Conservation (phyloP, 2,113 vertebrate genomes). For the Pantherophis guttatus region DNA sequence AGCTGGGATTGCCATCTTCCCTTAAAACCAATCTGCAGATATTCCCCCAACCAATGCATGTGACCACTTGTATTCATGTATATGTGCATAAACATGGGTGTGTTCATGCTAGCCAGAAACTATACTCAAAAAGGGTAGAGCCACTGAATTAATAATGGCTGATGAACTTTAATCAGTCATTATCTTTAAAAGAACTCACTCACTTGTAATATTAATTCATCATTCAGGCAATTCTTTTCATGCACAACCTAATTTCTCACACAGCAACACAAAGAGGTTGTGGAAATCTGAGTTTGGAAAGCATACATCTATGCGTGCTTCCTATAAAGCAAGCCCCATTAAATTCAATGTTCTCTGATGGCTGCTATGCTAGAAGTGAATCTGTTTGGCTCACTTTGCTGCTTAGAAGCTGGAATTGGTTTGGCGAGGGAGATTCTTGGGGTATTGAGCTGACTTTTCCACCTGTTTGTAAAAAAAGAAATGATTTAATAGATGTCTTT, state of each 20-base stretch:
- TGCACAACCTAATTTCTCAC: background rate
- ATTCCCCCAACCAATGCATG: background rate
- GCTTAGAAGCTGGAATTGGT: background rate
- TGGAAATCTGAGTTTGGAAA: background rate
- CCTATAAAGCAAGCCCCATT: background rate
- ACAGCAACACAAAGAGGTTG: background rate
- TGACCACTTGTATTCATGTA: background rate
- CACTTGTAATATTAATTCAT: background rate
- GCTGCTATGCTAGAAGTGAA: background rate
- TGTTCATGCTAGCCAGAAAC: background rate
- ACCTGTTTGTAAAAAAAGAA: background rate
- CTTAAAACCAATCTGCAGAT: background rate
- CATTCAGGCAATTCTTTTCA: background rate
- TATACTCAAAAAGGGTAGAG: background rate
- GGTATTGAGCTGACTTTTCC: background rate
- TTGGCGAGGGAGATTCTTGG: background rate
- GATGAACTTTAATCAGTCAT: background rate
- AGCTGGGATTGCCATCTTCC: background rate
- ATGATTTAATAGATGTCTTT: background rate
- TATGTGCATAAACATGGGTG: background rate
- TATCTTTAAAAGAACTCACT: too few species aligned
- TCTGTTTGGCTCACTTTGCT: background rate
- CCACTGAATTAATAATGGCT: background rate
- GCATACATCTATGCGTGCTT: background rate
- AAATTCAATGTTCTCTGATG: background rate